Conservation (phyloP, 2,888 invertebrate species). For the Sesamia inferens region DNA sequence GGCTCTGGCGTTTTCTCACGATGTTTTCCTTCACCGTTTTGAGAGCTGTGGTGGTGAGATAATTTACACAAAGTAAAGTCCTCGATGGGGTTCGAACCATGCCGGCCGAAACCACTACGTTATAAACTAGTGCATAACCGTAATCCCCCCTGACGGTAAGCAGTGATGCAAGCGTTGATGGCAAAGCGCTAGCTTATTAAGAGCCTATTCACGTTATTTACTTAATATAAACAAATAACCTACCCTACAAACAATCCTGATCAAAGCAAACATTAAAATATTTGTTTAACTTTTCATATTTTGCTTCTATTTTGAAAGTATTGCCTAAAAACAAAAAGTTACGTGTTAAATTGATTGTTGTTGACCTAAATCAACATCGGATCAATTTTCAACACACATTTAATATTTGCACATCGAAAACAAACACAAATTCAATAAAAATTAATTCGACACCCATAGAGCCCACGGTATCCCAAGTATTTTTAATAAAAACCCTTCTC, state of each 20-base stretch:
- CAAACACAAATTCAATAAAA: conserved; percentile 41
- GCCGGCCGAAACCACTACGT: too few species aligned
- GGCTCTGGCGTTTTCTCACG: neutral
- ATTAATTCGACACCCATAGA: conserved; percentile 27
- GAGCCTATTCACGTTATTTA: neutral
- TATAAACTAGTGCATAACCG: too few species aligned
- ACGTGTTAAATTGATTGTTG: conserved; percentile 7
- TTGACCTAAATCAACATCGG: conserved; percentile 3
- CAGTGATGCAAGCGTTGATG: too few species aligned
- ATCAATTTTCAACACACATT: conserved; percentile 6
- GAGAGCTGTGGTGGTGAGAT: too few species aligned
- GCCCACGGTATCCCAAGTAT: conserved; percentile 38
- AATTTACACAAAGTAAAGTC: neutral
- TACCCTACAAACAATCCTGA: neutral
- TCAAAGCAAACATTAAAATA: neutral
- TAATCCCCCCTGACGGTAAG: too few species aligned
- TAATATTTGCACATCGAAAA: conserved; percentile 21
- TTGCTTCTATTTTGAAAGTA: neutral
- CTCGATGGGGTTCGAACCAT: too few species aligned
- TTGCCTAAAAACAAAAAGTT: neutral
- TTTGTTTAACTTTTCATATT: too few species aligned
- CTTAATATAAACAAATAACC: neutral
- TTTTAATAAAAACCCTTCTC: conserved; percentile 58
- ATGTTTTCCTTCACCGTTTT: neutral
- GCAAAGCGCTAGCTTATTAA: too few species aligned